These are phyloP conservation scores for Sylvia borin DNA, from an alignment of 2,797 vertebrate genomes.

Conservation along the genomic window DNA sequence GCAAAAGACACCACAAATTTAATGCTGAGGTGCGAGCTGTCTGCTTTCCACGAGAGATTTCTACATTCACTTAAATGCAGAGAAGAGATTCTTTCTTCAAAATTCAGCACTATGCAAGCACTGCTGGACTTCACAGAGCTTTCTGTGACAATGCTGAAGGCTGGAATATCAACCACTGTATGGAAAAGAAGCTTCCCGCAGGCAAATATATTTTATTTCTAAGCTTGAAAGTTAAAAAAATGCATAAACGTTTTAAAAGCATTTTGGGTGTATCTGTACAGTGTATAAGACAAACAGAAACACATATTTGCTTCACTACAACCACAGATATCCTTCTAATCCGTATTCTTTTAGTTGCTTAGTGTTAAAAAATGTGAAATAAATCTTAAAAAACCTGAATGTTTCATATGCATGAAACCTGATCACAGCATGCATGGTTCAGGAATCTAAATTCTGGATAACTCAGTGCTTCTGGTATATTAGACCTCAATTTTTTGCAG, in stretches of 20 bases:
- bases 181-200: background rate
- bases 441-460: background rate
- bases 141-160: background rate
- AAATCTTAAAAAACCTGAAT: background rate
- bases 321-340: background rate
- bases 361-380: background rate
- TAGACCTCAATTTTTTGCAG: background rate
- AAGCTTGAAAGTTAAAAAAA: background rate
- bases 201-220: background rate
- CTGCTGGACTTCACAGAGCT: background rate
- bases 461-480: background rate
- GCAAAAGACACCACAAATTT: background rate
- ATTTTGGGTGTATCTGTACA: background rate
- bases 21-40: background rate
- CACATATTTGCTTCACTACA: background rate
- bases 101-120: background rate
- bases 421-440: fast-evolving
- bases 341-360: background rate
- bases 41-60: background rate
- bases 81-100: background rate
- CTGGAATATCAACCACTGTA: background rate
- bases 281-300: background rate
- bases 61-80: background rate
- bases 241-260: fast-evolving
- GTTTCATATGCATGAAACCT: background rate